A percentile compares a stretch with the other conserved stretches of the same genome.
phyloP scores from a whole-genome alignment of 2,888 invertebrate genomes.

The Tipula unca region DNA sequence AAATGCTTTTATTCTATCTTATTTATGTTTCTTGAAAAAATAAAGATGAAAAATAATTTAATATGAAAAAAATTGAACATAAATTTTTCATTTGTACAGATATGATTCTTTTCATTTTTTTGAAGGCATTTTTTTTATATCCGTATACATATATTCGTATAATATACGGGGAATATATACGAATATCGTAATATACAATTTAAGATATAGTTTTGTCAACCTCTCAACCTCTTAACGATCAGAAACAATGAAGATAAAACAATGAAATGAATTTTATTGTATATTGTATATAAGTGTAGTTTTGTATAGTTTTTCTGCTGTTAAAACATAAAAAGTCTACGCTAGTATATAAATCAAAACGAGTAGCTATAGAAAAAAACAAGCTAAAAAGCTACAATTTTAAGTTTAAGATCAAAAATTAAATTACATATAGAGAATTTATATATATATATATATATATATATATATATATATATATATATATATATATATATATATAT shows the following conservation, averaged over 20 bases:
- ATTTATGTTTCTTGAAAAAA: background rate
- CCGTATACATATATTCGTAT: background rate
- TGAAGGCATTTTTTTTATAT: background rate
- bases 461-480: background rate
- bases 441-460: background rate
- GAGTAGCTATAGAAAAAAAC: background rate
- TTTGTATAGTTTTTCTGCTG: background rate
- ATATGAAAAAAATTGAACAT: background rate
- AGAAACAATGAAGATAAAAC: constrained; percentile 3
- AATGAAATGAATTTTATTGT: background rate
- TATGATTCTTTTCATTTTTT: background rate
- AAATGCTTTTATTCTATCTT: background rate
- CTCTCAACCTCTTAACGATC: constrained; percentile 1
- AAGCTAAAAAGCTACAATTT: background rate
- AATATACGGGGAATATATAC: background rate
- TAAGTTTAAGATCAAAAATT: background rate
- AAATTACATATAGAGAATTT: background rate
- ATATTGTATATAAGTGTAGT: background rate
- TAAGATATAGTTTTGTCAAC: background rate
- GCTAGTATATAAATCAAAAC: background rate
- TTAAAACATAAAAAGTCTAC: background rate
- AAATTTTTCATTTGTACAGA: background rate
- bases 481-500: background rate
- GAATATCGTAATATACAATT: background rate
- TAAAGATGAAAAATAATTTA: background rate